phyloP scores from a whole-genome alignment of 2,888 invertebrate species.

The Mechanitis messenoides region DNA sequence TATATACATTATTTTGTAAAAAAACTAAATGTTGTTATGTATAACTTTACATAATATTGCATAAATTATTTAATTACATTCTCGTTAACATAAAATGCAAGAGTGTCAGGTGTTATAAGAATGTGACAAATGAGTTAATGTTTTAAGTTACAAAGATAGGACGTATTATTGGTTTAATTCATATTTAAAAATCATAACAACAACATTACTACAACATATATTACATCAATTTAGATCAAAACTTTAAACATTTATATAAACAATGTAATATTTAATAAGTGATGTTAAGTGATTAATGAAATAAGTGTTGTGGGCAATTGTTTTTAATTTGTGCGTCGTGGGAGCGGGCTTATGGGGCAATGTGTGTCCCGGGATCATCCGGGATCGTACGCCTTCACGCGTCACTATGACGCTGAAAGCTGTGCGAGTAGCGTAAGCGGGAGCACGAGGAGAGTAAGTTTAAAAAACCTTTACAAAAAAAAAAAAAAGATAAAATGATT shows the following conservation, averaged over 20 bases:
- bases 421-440: constrained; percentile 62
- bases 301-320: constrained; percentile 31
- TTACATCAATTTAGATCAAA: no score
- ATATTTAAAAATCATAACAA: neutral
- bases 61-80: neutral
- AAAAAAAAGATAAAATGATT: no score
- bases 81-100: neutral
- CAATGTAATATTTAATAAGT: neutral
- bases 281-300: constrained; percentile 11
- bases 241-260: neutral
- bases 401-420: constrained; percentile 70
- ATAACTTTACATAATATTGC: neutral
- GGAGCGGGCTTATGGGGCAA: constrained; percentile 81
- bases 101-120: neutral
- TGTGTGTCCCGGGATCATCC: constrained; percentile 81
- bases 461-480: neutral
- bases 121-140: neutral
- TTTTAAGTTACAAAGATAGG: no score
- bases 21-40: neutral
- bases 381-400: constrained; percentile 65
- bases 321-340: constrained; percentile 33
- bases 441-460: constrained; percentile 51
- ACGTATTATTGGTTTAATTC: neutral
- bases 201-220: neutral
- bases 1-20: neutral